Conservation (phyloP, 2,888 invertebrate genomes). For the Iselma pallidipennis region DNA sequence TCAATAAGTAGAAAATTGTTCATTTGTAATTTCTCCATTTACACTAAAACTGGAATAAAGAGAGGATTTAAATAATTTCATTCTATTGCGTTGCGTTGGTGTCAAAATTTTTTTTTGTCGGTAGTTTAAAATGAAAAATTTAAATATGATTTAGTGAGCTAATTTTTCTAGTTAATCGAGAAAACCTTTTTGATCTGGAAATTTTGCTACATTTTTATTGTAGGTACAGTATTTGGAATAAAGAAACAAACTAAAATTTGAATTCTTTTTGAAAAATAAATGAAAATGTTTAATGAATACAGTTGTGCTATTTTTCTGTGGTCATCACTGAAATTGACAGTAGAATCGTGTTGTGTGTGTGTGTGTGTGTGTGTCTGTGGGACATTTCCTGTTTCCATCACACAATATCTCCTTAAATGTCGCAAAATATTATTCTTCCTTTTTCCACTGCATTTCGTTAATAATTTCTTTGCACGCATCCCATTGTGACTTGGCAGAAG, state of each 20-base stretch:
- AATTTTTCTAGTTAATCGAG: slow-evolving; percentile 6
- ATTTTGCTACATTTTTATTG: background rate
- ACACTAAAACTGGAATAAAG: too few relatives aligned
- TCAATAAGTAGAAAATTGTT: too few relatives aligned
- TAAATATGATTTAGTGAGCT: too few relatives aligned
- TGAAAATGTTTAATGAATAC: slow-evolving; percentile 27
- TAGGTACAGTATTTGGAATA: too few relatives aligned
- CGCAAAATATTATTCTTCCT: slow-evolving; percentile 12
- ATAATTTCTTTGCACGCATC: slow-evolving; percentile 20
- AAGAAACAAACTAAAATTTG: too few relatives aligned
- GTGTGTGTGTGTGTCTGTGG: too few relatives aligned
- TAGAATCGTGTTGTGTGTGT: slow-evolving; percentile 13
- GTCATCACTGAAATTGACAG: slow-evolving; percentile 34
- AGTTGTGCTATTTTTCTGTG: slow-evolving; percentile 32
- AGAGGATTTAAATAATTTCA: too few relatives aligned
- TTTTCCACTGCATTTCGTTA: slow-evolving; percentile 17
- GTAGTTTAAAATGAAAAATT: too few relatives aligned
- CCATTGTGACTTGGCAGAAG: too few relatives aligned
- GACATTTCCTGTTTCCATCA: slow-evolving; percentile 19
- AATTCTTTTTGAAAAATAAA: slow-evolving; percentile 32
- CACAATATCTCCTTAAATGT: slow-evolving; percentile 18
- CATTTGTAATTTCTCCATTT: too few relatives aligned
- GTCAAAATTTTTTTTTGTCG: too few relatives aligned
- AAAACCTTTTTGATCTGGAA: background rate
- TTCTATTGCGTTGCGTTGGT: too few relatives aligned